Percentiles rank a stretch among this genome's conserved stretches.
phyloP scores from a whole-genome alignment of 2,888 invertebrate species.

The Apodemia hepburni region DNA sequence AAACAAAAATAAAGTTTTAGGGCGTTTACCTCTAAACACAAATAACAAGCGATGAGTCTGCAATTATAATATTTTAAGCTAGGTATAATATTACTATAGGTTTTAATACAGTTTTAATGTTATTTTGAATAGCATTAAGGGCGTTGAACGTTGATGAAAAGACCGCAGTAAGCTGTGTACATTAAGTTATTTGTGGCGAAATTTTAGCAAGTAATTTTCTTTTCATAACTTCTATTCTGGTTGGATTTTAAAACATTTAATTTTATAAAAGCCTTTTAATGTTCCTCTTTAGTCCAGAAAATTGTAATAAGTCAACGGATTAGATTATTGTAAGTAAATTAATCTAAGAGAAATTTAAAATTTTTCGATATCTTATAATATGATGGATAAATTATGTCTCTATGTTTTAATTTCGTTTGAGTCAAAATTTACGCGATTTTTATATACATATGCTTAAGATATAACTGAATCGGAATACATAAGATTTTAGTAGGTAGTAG shows the following conservation, averaged over 20 bases:
- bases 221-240: slow-evolving; percentile 14
- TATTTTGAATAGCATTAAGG: slow-evolving; percentile 6
- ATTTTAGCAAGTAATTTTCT: slow-evolving; percentile 12
- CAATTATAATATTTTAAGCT: slow-evolving; percentile 19
- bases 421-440: no score
- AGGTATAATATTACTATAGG: slow-evolving; percentile 1
- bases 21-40: slow-evolving; percentile 20
- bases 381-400: not conserved
- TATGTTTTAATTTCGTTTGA: not conserved
- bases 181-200: slow-evolving; percentile 7
- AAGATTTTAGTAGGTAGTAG: no score
- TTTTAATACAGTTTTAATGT: slow-evolving; percentile 5
- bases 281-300: not conserved
- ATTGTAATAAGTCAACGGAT: not conserved
- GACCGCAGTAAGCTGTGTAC: slow-evolving; percentile 10
- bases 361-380: no score
- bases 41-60: slow-evolving; percentile 6
- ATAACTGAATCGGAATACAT: not conserved
- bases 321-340: no score
- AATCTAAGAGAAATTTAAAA: no score
- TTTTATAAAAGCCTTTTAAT: slow-evolving; percentile 1
- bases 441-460: not conserved
- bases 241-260: slow-evolving; percentile 13
- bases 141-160: slow-evolving; percentile 10
- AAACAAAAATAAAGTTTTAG: not conserved